Evolutionary conservation across 2,797 vertebrate species (phyloP), one percentile per base, ranked within the genome.

Genomic region (Euthynnus affinis): DNA sequence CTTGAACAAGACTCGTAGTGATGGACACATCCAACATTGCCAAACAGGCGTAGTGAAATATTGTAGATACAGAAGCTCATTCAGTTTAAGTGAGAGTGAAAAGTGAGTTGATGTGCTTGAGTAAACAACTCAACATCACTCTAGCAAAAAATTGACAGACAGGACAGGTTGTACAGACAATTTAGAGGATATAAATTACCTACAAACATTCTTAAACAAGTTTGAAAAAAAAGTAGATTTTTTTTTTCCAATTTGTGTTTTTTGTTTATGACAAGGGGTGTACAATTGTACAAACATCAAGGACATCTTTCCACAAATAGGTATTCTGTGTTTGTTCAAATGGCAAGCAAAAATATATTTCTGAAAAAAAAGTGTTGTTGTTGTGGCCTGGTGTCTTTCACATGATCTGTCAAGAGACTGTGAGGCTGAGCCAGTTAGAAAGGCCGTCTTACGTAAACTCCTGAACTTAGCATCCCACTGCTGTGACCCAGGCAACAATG

Each of bases 1-100:
- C 90, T 90, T 88, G 86, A 93, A 87, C 90, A 85, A 83, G 74
- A 85, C 78, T 81, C 69, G 84, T 70, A 56, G 76, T 93, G 92
- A 92, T 89, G 92, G 92, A 91, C 92, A 93, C 88, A 91, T 93
- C 90, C 87, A 91, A 92, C 92, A 79, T 74, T 76, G 83, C 55
- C 85, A 88, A 88, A 85, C 85, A 74, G 87, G 80, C 88, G 83
- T 77, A 67, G 87, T 87, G 88, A 88, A 91, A 89, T 83, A 90
- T 82, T 84, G 82, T 63, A 86, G 87, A 91, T 87, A 87, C 80
- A 68, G 76, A 80, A 82, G 87, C 91, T 93, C 90, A 91, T 93
- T 92, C 88, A 90, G 85, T 90, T 91, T 91, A 92, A 94, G 89
- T 83, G 92, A 93, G 91, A 93, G 91, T 93, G 92, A 94, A 93